phyloP scores from a whole-genome alignment of 2,113 vertebrate species.

The Albula goreensis region DNA sequence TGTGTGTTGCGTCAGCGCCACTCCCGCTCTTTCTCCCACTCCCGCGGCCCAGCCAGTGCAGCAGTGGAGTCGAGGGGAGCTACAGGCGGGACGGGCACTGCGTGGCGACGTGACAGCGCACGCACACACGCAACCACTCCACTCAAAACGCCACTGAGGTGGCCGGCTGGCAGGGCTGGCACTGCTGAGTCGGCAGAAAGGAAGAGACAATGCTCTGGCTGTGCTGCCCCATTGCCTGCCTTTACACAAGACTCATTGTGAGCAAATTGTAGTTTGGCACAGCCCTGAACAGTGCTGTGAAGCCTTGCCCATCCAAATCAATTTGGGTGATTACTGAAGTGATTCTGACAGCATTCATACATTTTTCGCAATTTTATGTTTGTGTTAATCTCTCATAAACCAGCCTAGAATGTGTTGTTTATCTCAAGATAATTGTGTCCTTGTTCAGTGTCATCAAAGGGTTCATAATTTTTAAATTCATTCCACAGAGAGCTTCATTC shows the following conservation, averaged over 20 bases:
- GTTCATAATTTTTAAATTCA: too few relatives aligned
- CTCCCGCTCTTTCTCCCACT: too few relatives aligned
- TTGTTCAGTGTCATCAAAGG: background rate
- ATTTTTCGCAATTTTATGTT: too few relatives aligned
- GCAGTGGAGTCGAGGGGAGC: background rate
- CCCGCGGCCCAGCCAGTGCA: too few relatives aligned
- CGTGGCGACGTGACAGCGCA: background rate
- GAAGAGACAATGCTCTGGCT: conserved; percentile 57
- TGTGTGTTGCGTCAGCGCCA: conserved; percentile 53
- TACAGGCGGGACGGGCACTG: conserved; percentile 10
- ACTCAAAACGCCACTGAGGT: background rate
- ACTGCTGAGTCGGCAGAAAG: conserved; percentile 56
- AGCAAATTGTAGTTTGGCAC: too few relatives aligned
- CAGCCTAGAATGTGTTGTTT: background rate
- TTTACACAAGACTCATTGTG: too few relatives aligned
- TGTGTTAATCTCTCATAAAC: too few relatives aligned
- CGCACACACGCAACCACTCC: conserved; percentile 34
- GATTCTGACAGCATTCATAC: too few relatives aligned
- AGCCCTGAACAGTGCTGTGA: background rate
- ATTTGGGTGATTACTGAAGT: too few relatives aligned
- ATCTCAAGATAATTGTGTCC: background rate
- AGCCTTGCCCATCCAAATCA: background rate
- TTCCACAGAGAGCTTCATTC: background rate
- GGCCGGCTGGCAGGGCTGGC: conserved; percentile 15
- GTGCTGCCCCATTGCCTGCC: conserved; percentile 34